These are phyloP conservation scores for Metalampra italica DNA, from an alignment of 2,888 invertebrate genomes.

Conservation along the genomic window DNA sequence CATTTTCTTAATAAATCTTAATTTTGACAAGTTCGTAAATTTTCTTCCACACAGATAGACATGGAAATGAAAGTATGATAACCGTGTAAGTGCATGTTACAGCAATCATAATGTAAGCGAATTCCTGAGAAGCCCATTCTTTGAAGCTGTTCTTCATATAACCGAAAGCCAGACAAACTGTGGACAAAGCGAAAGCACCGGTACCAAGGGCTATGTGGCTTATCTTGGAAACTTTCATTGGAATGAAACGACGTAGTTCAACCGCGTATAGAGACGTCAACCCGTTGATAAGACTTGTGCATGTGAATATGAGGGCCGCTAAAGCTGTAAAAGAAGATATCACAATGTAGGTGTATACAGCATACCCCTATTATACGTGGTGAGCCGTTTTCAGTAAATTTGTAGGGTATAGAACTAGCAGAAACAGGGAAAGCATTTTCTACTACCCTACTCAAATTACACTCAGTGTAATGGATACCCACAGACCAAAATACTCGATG, in stretches of 20 bases:
- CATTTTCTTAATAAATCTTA: no score
- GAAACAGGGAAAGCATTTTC: no score
- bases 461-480: no score
- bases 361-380: no score
- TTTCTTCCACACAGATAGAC: constrained; percentile 7
- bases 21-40: background rate
- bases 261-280: constrained; percentile 44
- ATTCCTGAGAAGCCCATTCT: constrained; percentile 23
- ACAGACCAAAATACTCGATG: no score
- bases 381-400: no score
- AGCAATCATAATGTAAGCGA: constrained; percentile 21
- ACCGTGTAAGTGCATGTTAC: constrained; percentile 20
- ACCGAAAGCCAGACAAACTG: constrained; percentile 23
- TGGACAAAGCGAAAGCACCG: constrained; percentile 22
- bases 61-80: constrained; percentile 17
- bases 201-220: constrained; percentile 50
- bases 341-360: background rate
- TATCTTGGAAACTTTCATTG: constrained; percentile 41
- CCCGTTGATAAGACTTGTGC: constrained; percentile 46
- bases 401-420: no score
- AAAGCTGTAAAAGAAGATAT: constrained; percentile 32
- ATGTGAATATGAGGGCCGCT: constrained; percentile 51
- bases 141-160: constrained; percentile 24
- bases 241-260: constrained; percentile 37
- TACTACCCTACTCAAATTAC: no score